Evolutionary conservation across 2,797 vertebrate genomes (phyloP).

Genomic region (Phrynocephalus vlangalii): DNA sequence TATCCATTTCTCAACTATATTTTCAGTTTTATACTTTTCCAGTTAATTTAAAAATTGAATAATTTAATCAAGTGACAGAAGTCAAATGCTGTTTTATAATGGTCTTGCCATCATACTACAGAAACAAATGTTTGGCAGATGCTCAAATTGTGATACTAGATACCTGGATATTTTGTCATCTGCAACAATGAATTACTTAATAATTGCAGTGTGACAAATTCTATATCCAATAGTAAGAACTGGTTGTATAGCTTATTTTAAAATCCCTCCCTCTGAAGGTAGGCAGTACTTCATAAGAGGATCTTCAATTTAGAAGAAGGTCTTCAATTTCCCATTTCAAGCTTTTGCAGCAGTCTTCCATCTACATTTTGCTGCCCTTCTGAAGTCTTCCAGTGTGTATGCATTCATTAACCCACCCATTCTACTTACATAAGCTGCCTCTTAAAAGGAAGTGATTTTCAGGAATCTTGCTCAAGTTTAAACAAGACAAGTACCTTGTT

Average conservation of each 20-base stretch:
- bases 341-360: background rate
- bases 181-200: background rate
- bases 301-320: background rate
- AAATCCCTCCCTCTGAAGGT: background rate
- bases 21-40: too few relatives aligned
- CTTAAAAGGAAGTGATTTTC: conserved; percentile 41
- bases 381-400: conserved; percentile 7
- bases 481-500: conserved; percentile 67
- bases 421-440: conserved; percentile 16
- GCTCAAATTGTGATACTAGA: background rate
- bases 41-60: too few relatives aligned
- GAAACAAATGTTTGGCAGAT: background rate
- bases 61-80: background rate
- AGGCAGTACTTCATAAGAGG: background rate
- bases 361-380: background rate
- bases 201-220: background rate
- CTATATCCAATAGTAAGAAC: background rate
- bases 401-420: conserved; percentile 16
- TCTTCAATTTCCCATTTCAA: background rate
- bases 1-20: too few relatives aligned
- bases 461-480: conserved; percentile 66
- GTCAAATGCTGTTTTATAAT: background rate
- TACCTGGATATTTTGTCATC: background rate
- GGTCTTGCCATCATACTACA: background rate
- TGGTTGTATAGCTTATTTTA: background rate